phyloP scores from a whole-genome alignment of 2,797 vertebrate genomes.

The Columba guinea region DNA sequence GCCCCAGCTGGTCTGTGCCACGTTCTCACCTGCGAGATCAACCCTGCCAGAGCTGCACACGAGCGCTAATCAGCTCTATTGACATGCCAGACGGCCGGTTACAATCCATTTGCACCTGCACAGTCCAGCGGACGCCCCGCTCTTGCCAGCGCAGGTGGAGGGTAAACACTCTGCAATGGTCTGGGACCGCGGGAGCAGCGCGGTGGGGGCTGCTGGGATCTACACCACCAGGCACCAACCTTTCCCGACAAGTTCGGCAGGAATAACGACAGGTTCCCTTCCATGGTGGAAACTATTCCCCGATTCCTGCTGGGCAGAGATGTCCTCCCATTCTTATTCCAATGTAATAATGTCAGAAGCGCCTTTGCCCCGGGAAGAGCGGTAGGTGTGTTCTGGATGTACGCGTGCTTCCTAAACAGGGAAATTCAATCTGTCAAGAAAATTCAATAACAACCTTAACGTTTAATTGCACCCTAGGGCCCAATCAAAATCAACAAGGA shows the following conservation, averaged over 20 bases:
- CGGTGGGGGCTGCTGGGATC: not conserved
- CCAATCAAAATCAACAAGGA: slow-evolving; percentile 17
- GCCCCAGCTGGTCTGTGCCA: slow-evolving; percentile 50
- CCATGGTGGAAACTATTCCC: not conserved
- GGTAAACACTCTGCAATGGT: not conserved
- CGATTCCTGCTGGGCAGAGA: not conserved
- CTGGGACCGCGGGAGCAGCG: not conserved
- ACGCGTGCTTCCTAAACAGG: not conserved
- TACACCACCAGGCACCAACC: not conserved
- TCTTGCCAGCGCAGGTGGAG: slow-evolving; percentile 36
- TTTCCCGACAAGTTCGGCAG: not conserved
- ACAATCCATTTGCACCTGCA: slow-evolving; percentile 79
- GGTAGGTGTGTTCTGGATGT: not conserved
- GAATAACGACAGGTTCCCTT: not conserved
- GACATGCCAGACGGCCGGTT: slow-evolving; percentile 48
- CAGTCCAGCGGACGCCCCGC: slow-evolving; percentile 59
- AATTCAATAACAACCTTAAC: slow-evolving; percentile 41
- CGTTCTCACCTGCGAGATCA: slow-evolving; percentile 67
- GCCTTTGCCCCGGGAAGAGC: not conserved
- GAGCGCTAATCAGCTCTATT: slow-evolving; percentile 69
- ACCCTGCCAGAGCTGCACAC: slow-evolving; percentile 38
- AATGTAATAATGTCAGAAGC: not conserved
- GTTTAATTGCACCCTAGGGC: slow-evolving; percentile 41
- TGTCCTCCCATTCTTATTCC: not conserved
- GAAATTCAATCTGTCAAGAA: slow-evolving; percentile 53